Percentiles rank a stretch among this genome's conserved stretches.
phyloP scores from a whole-genome alignment of 1,140 invertebrate species.

The Nixonia krombeini region DNA sequence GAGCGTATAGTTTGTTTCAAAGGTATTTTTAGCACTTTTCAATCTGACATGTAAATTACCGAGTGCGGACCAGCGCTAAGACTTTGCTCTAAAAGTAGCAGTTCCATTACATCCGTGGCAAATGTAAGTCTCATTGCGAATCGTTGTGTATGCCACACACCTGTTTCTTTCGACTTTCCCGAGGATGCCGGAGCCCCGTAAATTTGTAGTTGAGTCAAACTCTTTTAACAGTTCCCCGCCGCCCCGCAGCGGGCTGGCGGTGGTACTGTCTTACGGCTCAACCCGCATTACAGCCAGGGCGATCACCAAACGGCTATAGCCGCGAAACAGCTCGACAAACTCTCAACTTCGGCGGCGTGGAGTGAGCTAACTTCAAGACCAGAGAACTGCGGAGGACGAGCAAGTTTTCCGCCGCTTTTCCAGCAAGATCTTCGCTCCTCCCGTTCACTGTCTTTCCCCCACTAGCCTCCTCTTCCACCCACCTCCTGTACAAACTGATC shows the following conservation, averaged over 20 bases:
- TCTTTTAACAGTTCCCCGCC: constrained; percentile 55
- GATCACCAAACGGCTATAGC: constrained; percentile 55
- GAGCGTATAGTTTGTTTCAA: too few species aligned
- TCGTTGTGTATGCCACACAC: constrained; percentile 5
- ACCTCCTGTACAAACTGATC: constrained; percentile 22
- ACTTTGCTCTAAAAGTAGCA: too few species aligned
- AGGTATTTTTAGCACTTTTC: too few species aligned
- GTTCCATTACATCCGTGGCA: background rate
- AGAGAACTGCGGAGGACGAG: constrained; percentile 44
- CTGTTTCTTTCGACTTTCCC: constrained; percentile 1
- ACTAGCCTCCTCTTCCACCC: background rate
- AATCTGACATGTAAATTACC: too few species aligned
- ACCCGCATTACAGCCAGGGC: constrained; percentile 52
- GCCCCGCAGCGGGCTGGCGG: too few species aligned
- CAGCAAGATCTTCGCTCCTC: constrained; percentile 12
- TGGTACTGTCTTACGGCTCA: constrained; percentile 36
- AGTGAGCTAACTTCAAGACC: constrained; percentile 49
- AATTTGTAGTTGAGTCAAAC: constrained; percentile 60
- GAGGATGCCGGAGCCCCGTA: constrained; percentile 27
- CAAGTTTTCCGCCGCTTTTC: constrained; percentile 41
- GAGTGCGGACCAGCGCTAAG: too few species aligned
- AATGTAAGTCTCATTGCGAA: background rate
- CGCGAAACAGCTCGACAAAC: constrained; percentile 49
- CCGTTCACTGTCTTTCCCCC: too few species aligned
- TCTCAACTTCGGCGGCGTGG: constrained; percentile 52